Evolutionary conservation across 2,113 vertebrate species (phyloP), one percentile per base, ranked within the genome.

Genomic region (Origma solitaria): DNA sequence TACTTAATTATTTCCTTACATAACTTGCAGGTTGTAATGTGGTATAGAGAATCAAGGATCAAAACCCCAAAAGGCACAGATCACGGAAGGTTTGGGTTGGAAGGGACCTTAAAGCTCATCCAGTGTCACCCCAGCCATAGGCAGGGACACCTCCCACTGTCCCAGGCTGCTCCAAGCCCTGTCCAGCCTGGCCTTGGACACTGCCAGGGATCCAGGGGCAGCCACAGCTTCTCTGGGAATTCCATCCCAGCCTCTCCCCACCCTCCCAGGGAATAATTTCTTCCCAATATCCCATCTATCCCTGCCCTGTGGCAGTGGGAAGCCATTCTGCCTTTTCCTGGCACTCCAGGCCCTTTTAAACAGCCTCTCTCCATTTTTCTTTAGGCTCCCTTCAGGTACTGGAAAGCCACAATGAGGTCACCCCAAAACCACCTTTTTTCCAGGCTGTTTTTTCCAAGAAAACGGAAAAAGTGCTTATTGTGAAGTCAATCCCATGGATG

Each of bases 231-330:
- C 69, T 53, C 60, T 47, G 86, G 51, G 60, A 69, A 73, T 19
- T 37, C 69, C 73, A 77, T 38, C 60, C 69, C 86, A 38, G 68
- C 22, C 18, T n/a, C 68, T 58, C 0, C 15, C 44, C 68, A 51
- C 33, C 20, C 69, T 60, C 0, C 0, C 28, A 60, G 53, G 60
- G 53, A 25, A 22, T 2, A 14, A 75, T 75, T 75, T 7, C 60
- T 30, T 2, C 45, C 61, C 20, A 30, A 3, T 2, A 4, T 45
- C 53, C 51, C 37, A 51, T 12, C 61, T 0, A 10, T 0, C 9
- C 5, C 60, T 57, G 11, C 33, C 2, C 23, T 38, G 6, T 60
- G 23, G 0, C 50, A 47, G 0, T 19, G 10, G 4, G 20, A 64
- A 38, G 2, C 61, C 45, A 25, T 68, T 45, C 13, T 33, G 17